Evolutionary conservation across 2,113 vertebrate genomes (phyloP).

Genomic region (Lutjanus erythropterus): DNA sequence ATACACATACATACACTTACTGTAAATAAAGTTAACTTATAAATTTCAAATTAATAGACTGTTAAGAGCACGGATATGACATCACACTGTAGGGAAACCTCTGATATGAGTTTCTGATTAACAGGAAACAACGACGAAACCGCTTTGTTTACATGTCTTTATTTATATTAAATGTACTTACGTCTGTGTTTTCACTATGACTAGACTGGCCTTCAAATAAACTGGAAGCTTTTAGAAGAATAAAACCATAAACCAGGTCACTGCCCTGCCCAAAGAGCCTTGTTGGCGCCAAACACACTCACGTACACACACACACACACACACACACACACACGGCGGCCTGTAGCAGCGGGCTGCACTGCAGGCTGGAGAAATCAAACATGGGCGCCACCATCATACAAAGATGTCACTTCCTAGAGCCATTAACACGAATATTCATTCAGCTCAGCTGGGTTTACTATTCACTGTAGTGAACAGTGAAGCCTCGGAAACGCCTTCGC

Average conservation of each 20-base stretch:
- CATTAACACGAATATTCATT: background rate
- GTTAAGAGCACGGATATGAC: conserved; percentile 42
- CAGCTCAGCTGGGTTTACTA: background rate
- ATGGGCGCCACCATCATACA: conserved; percentile 78
- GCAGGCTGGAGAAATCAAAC: conserved; percentile 73
- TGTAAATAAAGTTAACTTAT: too few relatives aligned
- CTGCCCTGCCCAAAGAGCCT: conserved; percentile 40
- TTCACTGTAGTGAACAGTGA: fast-evolving
- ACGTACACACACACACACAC: conserved; percentile 37
- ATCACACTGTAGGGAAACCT: background rate
- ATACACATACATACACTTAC: background rate
- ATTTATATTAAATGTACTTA: too few relatives aligned
- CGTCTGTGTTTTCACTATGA: too few relatives aligned
- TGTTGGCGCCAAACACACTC: conserved; percentile 81
- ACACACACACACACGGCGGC: conserved; percentile 30
- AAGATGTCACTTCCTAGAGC: conserved; percentile 78
- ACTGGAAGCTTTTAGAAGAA: background rate
- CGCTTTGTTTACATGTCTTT: background rate
- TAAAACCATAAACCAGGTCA: background rate
- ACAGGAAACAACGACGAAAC: conserved; percentile 2
- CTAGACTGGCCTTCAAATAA: too few relatives aligned
- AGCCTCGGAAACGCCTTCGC: fast-evolving
- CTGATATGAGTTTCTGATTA: background rate
- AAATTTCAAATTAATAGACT: too few relatives aligned
- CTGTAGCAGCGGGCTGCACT: conserved; percentile 56